phyloP scores from a whole-genome alignment of 2,113 vertebrate species.

The Epinephelus cyanopodus region DNA sequence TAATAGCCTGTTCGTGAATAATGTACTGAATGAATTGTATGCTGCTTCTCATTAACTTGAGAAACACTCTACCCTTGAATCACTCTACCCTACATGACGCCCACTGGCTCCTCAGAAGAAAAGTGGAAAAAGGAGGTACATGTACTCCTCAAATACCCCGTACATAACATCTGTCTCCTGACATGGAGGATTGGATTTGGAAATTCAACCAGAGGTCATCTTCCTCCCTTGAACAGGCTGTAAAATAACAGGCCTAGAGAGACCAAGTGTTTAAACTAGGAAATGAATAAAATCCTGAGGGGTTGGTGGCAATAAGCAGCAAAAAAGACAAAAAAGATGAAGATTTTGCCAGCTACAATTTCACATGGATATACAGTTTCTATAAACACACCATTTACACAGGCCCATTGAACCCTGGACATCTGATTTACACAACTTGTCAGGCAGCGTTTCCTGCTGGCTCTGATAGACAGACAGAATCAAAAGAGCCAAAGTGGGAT shows the following conservation, averaged over 20 bases:
- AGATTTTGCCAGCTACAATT: conserved; percentile 10
- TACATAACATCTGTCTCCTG: not conserved
- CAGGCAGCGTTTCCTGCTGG: conserved; percentile 44
- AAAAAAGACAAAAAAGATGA: not conserved
- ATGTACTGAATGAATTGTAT: too few species aligned
- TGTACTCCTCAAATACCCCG: not conserved
- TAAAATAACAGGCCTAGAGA: conserved; percentile 27
- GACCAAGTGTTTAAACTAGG: conserved; percentile 20
- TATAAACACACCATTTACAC: conserved; percentile 42
- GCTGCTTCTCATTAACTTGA: not conserved
- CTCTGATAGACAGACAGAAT: too few species aligned
- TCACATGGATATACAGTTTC: conserved; percentile 54
- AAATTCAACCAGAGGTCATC: conserved; percentile 1
- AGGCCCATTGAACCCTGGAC: conserved; percentile 38
- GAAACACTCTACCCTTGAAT: not conserved
- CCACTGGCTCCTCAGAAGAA: not conserved
- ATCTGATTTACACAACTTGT: conserved; percentile 69
- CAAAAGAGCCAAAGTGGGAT: conserved; percentile 53
- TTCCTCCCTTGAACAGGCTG: conserved; percentile 10
- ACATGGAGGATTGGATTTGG: conserved; percentile 5
- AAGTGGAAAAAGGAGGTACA: not conserved
- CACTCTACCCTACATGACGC: not conserved
- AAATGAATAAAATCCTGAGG: conserved; percentile 20
- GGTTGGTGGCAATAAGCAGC: not conserved
- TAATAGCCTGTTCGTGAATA: not conserved